These are phyloP conservation scores for Rhynchomys soricoides DNA, from an alignment of 2,113 vertebrate species.

Conservation along the genomic window DNA sequence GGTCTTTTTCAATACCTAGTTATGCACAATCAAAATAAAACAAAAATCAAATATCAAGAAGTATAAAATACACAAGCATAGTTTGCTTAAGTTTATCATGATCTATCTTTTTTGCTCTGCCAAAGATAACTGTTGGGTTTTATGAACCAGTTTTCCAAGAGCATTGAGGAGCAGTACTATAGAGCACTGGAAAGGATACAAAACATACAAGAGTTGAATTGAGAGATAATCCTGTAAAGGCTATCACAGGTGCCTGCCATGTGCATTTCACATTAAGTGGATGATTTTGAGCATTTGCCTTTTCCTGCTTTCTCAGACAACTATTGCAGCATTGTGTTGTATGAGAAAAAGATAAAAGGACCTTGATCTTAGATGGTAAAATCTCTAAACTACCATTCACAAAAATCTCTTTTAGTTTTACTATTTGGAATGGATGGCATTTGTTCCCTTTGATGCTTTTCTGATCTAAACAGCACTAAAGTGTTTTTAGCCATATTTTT, in stretches of 20 bases:
- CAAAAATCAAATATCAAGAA: neutral
- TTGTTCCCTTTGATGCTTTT: conserved; percentile 42
- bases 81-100: neutral
- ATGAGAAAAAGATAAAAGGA: neutral
- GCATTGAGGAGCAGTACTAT: neutral
- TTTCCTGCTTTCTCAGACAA: neutral
- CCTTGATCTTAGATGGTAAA: conserved; percentile 5
- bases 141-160: neutral
- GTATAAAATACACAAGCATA: neutral
- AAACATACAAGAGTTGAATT: neutral
- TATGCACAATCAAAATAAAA: neutral
- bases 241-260: neutral
- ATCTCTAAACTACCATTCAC: neutral
- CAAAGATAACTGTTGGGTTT: neutral
- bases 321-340: fast-evolving
- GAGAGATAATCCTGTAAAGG: neutral
- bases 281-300: neutral
- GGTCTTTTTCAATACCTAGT: neutral
- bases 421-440: neutral
- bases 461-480: neutral
- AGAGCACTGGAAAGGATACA: neutral
- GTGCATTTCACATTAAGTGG: neutral
- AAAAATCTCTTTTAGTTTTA: neutral
- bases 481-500: conserved; percentile 25
- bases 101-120: neutral